Conservation (phyloP, 2,113 vertebrate species). For the Meleagris gallopavo region DNA sequence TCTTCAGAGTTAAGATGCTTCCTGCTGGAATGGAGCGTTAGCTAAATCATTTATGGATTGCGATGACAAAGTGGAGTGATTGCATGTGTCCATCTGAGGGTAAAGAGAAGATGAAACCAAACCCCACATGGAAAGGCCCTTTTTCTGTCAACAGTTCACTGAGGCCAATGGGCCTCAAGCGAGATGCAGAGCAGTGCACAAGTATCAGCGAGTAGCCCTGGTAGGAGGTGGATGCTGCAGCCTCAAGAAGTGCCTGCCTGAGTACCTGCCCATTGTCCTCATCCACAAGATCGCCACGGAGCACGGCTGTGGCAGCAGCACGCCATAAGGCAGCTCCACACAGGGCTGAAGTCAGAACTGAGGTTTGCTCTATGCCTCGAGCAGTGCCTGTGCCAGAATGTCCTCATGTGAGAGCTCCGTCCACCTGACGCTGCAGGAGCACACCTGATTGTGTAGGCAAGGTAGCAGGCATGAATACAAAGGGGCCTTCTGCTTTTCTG, state of each 20-base stretch:
- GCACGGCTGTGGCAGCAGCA: neutral
- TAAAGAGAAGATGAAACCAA: conserved; percentile 17
- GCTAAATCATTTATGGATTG: conserved; percentile 46
- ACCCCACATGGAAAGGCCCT: neutral
- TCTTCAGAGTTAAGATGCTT: conserved; percentile 71
- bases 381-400: too few relatives aligned
- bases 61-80: neutral
- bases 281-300: fast-evolving
- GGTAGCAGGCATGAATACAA: neutral
- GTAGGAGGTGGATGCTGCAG: neutral
- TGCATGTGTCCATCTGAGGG: neutral
- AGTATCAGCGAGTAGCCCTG: too few relatives aligned
- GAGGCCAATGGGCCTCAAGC: neutral
- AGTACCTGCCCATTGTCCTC: neutral
- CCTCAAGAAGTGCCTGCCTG: neutral
- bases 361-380: too few relatives aligned
- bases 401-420: neutral
- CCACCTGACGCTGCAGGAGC: neutral
- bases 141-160: neutral
- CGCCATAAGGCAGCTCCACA: neutral
- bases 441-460: conserved; percentile 1
- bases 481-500: neutral
- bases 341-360: too few relatives aligned
- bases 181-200: neutral
- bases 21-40: conserved; percentile 60